Evolutionary conservation across 2,797 vertebrate genomes (phyloP), one percentile per base, ranked within the genome.

Genomic region (Chloroceryle amazona): DNA sequence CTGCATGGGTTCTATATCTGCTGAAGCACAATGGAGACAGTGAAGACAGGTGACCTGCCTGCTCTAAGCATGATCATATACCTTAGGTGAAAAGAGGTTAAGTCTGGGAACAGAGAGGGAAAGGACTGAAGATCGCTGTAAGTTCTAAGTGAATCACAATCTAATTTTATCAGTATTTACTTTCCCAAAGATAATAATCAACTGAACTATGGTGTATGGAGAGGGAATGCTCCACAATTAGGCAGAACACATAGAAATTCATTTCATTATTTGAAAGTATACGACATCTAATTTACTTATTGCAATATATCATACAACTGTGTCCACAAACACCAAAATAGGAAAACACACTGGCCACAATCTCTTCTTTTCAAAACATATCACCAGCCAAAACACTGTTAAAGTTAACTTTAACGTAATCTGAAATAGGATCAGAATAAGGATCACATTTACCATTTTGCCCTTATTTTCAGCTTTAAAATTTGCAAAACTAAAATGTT

Each of bases 321-420:
- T 9, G 13, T 44, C 51, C 70, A 86, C 46, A 89, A 94, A 79
- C 20, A 86, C 28, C 28, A 75, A 83, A 86, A 63, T 9, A 46
- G 47, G 17, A 93, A 78, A 89, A 84, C 8, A 66, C 39, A 60
- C 10, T 20, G 16, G 15, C 13, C 18, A 76, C 39, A 79, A 92
- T 84, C n/a, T 51, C 10, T 57, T 73, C 58, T 86, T 93, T 86
- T 80, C 60, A 89, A 92, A 95, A 82, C 21, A 49, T 23, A 47
- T 6, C 39, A 70, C 31, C 44, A 86, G 28, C 10, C 55, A 89
- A 70, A 90, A 41, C n/a, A 81, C 17, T n/a, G 23, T 11, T 63
- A 62, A 65, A 66, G 42, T 58, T 39, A 79, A 78, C 16, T 91
- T 68, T 47, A 81, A 47, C 1, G 5, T 66, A 81, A 73, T 61